phyloP scores from a whole-genome alignment of 2,797 vertebrate species.

The Heteromormyrus szaboi region DNA sequence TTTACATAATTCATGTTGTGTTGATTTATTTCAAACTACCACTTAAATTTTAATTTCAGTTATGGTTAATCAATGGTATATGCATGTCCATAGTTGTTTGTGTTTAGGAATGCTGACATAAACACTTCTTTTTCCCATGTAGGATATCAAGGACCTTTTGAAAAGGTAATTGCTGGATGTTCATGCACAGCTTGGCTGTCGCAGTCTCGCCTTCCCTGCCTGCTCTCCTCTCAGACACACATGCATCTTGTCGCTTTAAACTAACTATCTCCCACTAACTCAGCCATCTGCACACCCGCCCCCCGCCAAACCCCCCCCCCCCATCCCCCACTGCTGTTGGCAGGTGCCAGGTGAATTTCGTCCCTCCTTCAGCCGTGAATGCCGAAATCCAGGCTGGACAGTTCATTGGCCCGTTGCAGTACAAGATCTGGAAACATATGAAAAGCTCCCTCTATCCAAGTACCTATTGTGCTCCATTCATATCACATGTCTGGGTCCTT shows the following conservation, averaged over 20 bases:
- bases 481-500: background rate
- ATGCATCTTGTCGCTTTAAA: slow-evolving; percentile 2
- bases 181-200: background rate
- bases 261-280: background rate
- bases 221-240: background rate
- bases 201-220: background rate
- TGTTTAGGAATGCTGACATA: background rate
- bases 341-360: slow-evolving; percentile 61
- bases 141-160: slow-evolving; percentile 68
- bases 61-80: background rate
- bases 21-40: background rate
- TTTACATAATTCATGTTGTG: background rate
- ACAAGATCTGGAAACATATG: slow-evolving; percentile 72
- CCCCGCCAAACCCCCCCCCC: background rate
- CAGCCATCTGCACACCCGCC: background rate
- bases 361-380: slow-evolving; percentile 49
- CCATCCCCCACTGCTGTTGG: background rate
- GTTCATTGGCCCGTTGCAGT: slow-evolving; percentile 66
- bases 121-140: slow-evolving; percentile 35
- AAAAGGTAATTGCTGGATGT: slow-evolving; percentile 54
- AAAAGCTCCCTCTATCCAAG: slow-evolving; percentile 64
- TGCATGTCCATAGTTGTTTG: background rate
- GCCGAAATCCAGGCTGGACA: slow-evolving; percentile 54
- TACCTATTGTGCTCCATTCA: slow-evolving; percentile 32
- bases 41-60: background rate